These are phyloP conservation scores for Castor canadensis DNA, from an alignment of 2,113 vertebrate genomes.

Conservation along the genomic window DNA sequence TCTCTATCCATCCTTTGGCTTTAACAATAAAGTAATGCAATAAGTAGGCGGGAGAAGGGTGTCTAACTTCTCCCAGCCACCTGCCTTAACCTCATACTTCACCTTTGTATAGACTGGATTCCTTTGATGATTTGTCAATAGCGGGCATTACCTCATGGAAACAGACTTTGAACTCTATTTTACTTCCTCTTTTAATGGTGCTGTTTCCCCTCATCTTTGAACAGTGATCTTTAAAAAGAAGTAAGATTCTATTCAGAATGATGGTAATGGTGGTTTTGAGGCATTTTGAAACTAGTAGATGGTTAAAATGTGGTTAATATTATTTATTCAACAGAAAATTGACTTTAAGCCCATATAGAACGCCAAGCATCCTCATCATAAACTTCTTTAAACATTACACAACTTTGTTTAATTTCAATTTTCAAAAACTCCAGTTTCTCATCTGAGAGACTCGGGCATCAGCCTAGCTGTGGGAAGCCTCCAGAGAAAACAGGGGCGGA, in stretches of 20 bases:
- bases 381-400: constrained; percentile 50
- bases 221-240: constrained; percentile 70
- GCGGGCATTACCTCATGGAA: constrained; percentile 60
- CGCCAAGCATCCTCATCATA: constrained; percentile 22
- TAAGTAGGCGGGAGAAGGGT: not conserved
- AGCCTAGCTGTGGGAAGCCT: constrained; percentile 56
- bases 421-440: constrained; percentile 49
- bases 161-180: constrained; percentile 24
- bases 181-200: constrained; percentile 61
- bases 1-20: constrained; percentile 9
- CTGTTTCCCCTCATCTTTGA: constrained; percentile 66
- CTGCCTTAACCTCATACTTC: not conserved
- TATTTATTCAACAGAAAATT: constrained; percentile 69
- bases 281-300: constrained; percentile 57
- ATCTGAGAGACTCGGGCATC: not conserved
- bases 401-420: constrained; percentile 35
- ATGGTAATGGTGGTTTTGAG: constrained; percentile 52
- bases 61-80: not conserved
- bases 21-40: not conserved
- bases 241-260: constrained; percentile 52
- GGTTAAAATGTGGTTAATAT: constrained; percentile 61
- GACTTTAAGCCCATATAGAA: constrained; percentile 16
- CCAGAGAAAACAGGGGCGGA: constrained; percentile 78
- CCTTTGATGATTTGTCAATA: constrained; percentile 54
- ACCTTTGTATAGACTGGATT: not conserved